Evolutionary conservation across 2,888 invertebrate species (phyloP).

Genomic region (Drosophila austrosaltans): DNA sequence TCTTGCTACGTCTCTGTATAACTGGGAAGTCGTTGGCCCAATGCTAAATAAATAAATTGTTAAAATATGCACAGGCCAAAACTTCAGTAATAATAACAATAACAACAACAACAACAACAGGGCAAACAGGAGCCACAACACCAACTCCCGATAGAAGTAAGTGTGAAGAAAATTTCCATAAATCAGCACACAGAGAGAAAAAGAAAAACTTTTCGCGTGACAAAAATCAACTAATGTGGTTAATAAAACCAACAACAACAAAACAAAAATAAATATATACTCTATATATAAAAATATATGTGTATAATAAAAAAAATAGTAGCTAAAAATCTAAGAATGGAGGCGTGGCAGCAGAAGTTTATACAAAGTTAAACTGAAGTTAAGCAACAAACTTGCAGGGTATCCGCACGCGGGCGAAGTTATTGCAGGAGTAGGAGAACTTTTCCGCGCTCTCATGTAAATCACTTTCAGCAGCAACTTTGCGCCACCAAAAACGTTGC

Average conservation of each 20-base stretch:
- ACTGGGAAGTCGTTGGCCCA: constrained; percentile 21
- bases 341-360: constrained; percentile 66
- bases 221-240: constrained; percentile 79
- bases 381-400: constrained; percentile 64
- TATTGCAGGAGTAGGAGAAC: background rate
- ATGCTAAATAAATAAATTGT: constrained; percentile 72
- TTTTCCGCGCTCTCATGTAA: constrained; percentile 61
- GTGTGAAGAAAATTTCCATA: constrained; percentile 70
- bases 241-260: constrained; percentile 63
- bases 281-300: constrained; percentile 23
- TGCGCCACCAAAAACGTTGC: constrained; percentile 56
- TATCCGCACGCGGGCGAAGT: background rate
- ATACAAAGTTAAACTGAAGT: constrained; percentile 77
- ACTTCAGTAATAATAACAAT: background rate
- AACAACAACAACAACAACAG: constrained; percentile 5
- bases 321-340: constrained; percentile 46
- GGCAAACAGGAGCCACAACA: constrained; percentile 1
- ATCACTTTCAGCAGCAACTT: constrained; percentile 74
- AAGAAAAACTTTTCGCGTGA: constrained; percentile 71
- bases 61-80: constrained; percentile 61
- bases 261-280: constrained; percentile 3
- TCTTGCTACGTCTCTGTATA: background rate
- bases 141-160: constrained; percentile 37
- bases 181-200: constrained; percentile 55
- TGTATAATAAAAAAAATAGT: constrained; percentile 38